Base-by-base conservation (phyloP, 1,140 invertebrate genomes). In the Solen grandis region DNA sequence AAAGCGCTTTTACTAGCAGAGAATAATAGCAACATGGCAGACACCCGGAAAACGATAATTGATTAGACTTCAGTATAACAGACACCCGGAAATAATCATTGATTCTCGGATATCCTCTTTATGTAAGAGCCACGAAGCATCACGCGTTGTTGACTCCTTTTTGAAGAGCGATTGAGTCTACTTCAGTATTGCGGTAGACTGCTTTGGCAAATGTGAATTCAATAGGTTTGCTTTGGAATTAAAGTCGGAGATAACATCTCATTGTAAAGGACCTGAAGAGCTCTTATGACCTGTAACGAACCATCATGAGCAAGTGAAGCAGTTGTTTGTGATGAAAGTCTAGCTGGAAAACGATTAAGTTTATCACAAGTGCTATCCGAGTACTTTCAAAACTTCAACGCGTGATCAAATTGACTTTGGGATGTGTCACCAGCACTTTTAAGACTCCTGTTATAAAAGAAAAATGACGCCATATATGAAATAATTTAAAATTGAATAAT, bases 41-140 rank as follows among this genome's bases (percentile, higher is more conserved):
- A 66, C 63, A 66, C 35, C 35, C 63, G 63, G 63, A 66, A 62
- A 66, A 52, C 60, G 14, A 25, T 54, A 36, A 76, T 76, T 76
- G 73, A 76, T 76, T 76, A 50, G 35, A 50, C 50, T 52, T 33
- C 27, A 1, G 31, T 3, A 19, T 4, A 25, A 38, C 29, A 50
- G 50, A 69, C 50, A 69, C 66, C 35, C 66, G 66, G 66, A 54
- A 35, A 31, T 27, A 69, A n/a, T 29, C 35, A 69, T 69, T 33
- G 66, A 69, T 69, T 5, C 31, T 8, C 66, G 38, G 41, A 69
- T 33, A 52, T 69, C 66, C 66, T 31, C 25, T 69, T 69, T 66
- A 38, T 66, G 41, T 19, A 46, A 8, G 41, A 46, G 41, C 41
- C 41, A 8, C 8, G 41, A 46, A 46, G 41, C 41, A 46, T 46